phyloP scores from a whole-genome alignment of 2,113 vertebrate species.

The Strigops habroptila region DNA sequence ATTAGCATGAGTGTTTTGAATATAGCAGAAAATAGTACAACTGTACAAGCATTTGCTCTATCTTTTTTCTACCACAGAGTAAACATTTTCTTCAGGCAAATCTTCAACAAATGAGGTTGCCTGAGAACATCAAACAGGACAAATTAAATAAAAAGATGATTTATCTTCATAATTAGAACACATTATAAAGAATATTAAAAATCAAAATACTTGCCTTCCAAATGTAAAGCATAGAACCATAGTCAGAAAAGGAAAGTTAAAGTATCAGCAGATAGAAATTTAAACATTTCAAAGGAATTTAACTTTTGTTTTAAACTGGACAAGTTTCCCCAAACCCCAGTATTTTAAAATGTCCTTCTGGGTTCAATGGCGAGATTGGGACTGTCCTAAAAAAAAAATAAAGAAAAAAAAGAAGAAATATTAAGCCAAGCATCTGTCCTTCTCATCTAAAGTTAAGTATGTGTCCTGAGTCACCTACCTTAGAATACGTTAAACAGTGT shows the following conservation, averaged over 20 bases:
- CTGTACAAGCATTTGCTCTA: not conserved
- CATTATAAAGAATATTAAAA: not conserved
- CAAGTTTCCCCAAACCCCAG: not conserved
- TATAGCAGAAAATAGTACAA: not conserved
- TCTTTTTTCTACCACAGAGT: not conserved
- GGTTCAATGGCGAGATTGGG: not conserved
- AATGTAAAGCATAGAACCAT: not conserved
- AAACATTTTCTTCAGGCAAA: not conserved
- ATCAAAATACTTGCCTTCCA: not conserved
- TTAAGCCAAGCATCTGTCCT: not conserved
- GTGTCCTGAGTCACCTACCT: not conserved
- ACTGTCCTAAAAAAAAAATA: not conserved
- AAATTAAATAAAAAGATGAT: not conserved
- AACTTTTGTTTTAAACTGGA: not conserved
- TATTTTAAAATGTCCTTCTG: not conserved
- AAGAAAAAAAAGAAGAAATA: not conserved
- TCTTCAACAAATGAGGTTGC: not conserved
- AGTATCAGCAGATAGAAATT: not conserved
- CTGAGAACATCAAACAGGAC: not conserved
- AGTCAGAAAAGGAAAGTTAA: not conserved
- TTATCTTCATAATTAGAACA: not conserved
- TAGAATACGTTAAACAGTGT: not conserved
- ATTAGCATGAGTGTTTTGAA: not conserved
- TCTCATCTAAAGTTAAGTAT: not conserved
- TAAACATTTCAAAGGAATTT: not conserved